Evolutionary conservation across 2,888 invertebrate genomes (phyloP), one percentile per base, ranked within the genome.

Genomic region (Melieria omissa): DNA sequence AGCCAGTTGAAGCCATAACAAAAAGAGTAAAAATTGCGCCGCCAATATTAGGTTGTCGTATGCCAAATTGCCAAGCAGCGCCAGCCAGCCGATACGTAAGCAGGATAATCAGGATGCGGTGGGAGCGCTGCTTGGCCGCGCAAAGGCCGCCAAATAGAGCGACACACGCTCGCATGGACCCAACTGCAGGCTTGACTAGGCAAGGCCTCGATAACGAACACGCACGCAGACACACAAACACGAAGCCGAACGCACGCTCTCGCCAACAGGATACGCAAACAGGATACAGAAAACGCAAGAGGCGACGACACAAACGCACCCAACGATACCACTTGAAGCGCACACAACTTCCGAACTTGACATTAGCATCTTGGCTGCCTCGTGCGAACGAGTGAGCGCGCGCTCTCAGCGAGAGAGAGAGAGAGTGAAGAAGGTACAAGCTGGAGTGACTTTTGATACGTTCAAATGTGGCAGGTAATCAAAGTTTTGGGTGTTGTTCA

Each of bases 401-500:
- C 45, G 16, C 46, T 44, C 65, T 10, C 46, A 41, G n/a, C 0
- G 14, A 64, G 5, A 4, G 14, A 12, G 14, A 3, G 42, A 5
- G 60, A 29, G 5, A 4, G 14, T 12, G 1, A 14, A 54, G 52
- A 10, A 65, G 54, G 4, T n/a, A 16, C 9, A 29, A 9, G 41
- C 8, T n/a, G 4, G 5, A 29, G 12, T 2, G 47, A 29, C 57
- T 57, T 4, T 3, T 8, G 6, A 54, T 29, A 29, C 1, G 29
- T 29, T 29, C 29, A 29, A 29, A 29, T 29, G 29, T 29, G 29
- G 2, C n/a, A 52, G 29, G 44, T 49, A 29, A 29, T 44, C 9
- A 14, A 46, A 64, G 52, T 49, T 72, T 68, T 68, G 72, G 72
- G 72, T 68, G 68, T 68, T 68, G 72, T 68, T 72, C 67, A 12